Percentiles rank a stretch among this genome's conserved stretches.
Conservation (phyloP, 2,888 invertebrate species). For the Mechanitis mazaeus region DNA sequence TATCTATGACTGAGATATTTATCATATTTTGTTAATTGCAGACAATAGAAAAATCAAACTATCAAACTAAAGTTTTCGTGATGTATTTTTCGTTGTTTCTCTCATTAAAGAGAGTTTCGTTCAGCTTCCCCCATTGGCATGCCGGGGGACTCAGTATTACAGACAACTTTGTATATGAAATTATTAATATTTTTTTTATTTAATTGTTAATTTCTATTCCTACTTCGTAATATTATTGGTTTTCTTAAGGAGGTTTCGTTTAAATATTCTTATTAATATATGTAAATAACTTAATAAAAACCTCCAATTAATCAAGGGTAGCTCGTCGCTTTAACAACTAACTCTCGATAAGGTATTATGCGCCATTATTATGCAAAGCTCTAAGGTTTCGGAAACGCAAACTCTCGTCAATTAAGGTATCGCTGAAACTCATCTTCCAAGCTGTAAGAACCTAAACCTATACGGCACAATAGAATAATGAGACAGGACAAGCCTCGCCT, state of each 20-base stretch:
- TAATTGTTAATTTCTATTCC: no score
- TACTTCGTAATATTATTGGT: no score
- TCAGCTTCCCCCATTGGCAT: no score
- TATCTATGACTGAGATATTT: no score
- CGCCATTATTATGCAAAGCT: conserved; percentile 71
- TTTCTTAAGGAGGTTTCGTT: background rate
- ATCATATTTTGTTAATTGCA: no score
- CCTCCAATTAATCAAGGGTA: conserved; percentile 12
- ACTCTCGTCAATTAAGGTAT: conserved; percentile 75
- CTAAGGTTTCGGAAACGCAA: conserved; percentile 71
- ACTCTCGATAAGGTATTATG: conserved; percentile 68
- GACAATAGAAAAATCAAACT: no score
- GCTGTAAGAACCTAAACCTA: conserved; percentile 44
- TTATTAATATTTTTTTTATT: no score
- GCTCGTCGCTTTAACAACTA: conserved; percentile 50
- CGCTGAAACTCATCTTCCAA: conserved; percentile 64
- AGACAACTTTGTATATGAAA: no score
- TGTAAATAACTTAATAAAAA: background rate
- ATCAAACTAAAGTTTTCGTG: no score
- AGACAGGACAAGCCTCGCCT: conserved; percentile 44
- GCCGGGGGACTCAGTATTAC: no score
- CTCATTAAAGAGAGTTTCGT: no score
- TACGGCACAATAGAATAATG: conserved; percentile 71
- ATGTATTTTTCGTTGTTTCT: no score
- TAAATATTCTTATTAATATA: background rate